Percentiles rank a stretch among this genome's conserved stretches.
These are phyloP conservation scores for Zelleria hepariella DNA, from an alignment of 2,888 invertebrate genomes.

Conservation along the genomic window DNA sequence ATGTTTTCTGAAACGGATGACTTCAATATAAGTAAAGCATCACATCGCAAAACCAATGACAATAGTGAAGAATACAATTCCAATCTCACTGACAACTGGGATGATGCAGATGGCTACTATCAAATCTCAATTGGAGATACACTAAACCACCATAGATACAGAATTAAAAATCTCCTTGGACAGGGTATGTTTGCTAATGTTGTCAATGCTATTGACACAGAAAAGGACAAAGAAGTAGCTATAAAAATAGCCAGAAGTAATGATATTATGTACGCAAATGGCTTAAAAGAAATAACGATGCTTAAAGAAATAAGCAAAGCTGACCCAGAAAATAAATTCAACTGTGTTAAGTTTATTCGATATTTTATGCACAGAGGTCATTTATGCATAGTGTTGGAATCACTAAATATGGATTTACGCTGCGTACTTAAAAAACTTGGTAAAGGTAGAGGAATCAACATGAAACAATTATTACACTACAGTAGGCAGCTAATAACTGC, in stretches of 20 bases:
- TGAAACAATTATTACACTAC: slow-evolving; percentile 97
- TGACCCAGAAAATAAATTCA: slow-evolving; percentile 96
- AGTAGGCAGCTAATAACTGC: slow-evolving; percentile 95
- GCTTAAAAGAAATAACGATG: slow-evolving; percentile 94
- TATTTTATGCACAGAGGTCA: slow-evolving; percentile 98
- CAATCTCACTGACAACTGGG: slow-evolving; percentile 97
- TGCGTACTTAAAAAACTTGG: slow-evolving; percentile 97
- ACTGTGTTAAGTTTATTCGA: slow-evolving; percentile 88
- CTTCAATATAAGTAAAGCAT: slow-evolving; percentile 71
- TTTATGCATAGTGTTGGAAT: slow-evolving; percentile 98
- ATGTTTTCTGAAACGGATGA: slow-evolving; percentile 95
- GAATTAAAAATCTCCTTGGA: slow-evolving; percentile 95
- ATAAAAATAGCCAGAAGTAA: slow-evolving; percentile 99
- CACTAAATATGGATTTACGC: slow-evolving; percentile 92
- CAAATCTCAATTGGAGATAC: slow-evolving; percentile 91
- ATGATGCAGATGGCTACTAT: slow-evolving; percentile 99
- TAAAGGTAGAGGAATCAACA: slow-evolving; percentile 92
- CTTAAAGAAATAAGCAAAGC: slow-evolving; percentile 93
- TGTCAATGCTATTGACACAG: slow-evolving; percentile 90
- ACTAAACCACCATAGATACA: slow-evolving; percentile 85
- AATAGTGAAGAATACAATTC: slow-evolving; percentile 69
- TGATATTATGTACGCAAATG: slow-evolving; percentile 99
- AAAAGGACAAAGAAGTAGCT: slow-evolving; percentile 89
- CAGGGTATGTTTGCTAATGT: slow-evolving; percentile 99
- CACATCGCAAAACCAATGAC: slow-evolving; percentile 51